Evolutionary conservation across 2,888 invertebrate genomes (phyloP).

Genomic region (Omphaloscelis lunosa): DNA sequence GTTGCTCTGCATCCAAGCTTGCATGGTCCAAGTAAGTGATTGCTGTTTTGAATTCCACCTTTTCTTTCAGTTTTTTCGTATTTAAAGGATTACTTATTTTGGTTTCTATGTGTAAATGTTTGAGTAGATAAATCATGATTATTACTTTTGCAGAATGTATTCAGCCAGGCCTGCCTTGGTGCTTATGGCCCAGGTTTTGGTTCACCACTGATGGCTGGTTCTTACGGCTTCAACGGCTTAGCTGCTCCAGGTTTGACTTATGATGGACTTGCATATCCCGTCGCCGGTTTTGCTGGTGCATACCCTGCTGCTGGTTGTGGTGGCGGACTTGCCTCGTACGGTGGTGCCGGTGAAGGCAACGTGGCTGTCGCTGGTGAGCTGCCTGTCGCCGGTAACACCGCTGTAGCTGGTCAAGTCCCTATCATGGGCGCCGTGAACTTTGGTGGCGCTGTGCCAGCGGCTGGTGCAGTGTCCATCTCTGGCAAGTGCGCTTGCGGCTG

Average conservation of each 20-base stretch:
- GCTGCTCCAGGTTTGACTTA: slow-evolving; percentile 12
- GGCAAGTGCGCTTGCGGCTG: slow-evolving; percentile 59
- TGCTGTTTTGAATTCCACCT: too few relatives aligned
- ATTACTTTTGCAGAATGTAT: slow-evolving; percentile 54
- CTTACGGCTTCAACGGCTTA: slow-evolving; percentile 7
- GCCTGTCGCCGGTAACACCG: slow-evolving; percentile 58
- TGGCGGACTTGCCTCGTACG: slow-evolving; percentile 56
- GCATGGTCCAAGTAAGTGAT: slow-evolving; percentile 4
- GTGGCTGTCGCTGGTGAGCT: slow-evolving; percentile 63
- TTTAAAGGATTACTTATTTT: too few relatives aligned
- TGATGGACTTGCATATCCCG: neutral
- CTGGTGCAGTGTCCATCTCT: slow-evolving; percentile 59
- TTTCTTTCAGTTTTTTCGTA: too few relatives aligned
- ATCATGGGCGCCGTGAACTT: slow-evolving; percentile 60
- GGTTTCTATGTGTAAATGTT: too few relatives aligned
- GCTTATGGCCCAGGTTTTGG: neutral
- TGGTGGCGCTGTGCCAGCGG: slow-evolving; percentile 58
- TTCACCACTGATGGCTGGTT: neutral
- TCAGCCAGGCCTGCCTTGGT: slow-evolving; percentile 42
- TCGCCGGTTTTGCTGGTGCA: neutral
- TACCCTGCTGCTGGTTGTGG: neutral
- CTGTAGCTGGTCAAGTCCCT: slow-evolving; percentile 33
- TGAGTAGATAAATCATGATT: too few relatives aligned
- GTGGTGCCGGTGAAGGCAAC: slow-evolving; percentile 67
- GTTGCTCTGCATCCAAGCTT: too few relatives aligned